These are phyloP conservation scores for Ditula angustiorana DNA, from an alignment of 2,888 invertebrate species.

Conservation along the genomic window DNA sequence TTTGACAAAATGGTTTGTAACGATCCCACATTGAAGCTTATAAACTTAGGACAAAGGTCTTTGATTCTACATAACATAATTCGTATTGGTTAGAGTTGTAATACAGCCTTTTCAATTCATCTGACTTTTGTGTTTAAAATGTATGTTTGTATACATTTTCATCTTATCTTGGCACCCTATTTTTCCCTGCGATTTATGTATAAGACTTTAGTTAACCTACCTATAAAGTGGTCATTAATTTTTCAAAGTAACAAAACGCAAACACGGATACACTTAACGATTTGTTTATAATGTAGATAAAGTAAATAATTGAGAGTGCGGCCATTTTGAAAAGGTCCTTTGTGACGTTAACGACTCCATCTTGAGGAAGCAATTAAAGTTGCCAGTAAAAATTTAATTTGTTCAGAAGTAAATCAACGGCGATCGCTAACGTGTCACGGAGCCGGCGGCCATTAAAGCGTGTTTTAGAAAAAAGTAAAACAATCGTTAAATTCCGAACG, in stretches of 20 bases:
- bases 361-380: conserved; percentile 72
- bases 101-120: too few relatives aligned
- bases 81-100: too few relatives aligned
- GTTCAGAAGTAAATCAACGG: conserved; percentile 57
- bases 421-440: conserved; percentile 52
- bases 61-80: too few relatives aligned
- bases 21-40: too few relatives aligned
- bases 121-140: too few relatives aligned
- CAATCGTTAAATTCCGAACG: conserved; percentile 35
- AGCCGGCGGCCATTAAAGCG: conserved; percentile 25
- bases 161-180: too few relatives aligned
- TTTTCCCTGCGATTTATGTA: too few relatives aligned
- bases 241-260: conserved; percentile 24
- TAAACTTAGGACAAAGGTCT: too few relatives aligned
- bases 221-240: conserved; percentile 17
- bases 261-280: conserved; percentile 33
- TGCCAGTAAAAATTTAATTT: conserved; percentile 67
- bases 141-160: too few relatives aligned
- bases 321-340: conserved; percentile 43
- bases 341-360: conserved; percentile 46
- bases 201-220: background rate
- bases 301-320: conserved; percentile 39
- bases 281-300: conserved; percentile 35
- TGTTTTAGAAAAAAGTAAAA: conserved; percentile 38
- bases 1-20: too few relatives aligned